These are phyloP conservation scores for Xiphias gladius DNA, from an alignment of 2,113 vertebrate genomes.

Conservation along the genomic window DNA sequence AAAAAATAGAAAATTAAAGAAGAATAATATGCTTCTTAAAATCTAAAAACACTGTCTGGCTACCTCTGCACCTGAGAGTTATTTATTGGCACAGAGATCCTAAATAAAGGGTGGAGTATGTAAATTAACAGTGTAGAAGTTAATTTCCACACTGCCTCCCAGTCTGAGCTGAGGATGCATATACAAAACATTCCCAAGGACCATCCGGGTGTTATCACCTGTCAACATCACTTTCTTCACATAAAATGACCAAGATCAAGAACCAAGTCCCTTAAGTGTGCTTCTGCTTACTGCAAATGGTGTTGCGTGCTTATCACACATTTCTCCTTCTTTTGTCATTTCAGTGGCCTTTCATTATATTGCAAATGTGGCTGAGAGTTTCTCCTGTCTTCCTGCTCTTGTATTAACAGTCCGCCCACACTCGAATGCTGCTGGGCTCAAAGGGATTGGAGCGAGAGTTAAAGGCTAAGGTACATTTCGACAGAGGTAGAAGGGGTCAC, in stretches of 20 bases:
- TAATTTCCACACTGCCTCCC: conserved; percentile 5
- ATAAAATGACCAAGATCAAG: conserved; percentile 37
- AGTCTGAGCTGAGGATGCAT: conserved; percentile 32
- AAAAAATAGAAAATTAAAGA: neutral
- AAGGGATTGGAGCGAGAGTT: conserved; percentile 1
- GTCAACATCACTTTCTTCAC: conserved; percentile 69
- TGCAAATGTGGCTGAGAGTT: neutral
- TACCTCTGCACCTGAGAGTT: neutral
- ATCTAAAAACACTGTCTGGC: neutral
- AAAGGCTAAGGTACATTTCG: conserved; percentile 39
- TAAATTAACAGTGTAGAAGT: too few relatives aligned
- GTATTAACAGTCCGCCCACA: neutral
- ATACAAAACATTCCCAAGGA: conserved; percentile 57
- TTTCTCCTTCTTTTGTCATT: conserved; percentile 27
- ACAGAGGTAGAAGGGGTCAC: conserved; percentile 30
- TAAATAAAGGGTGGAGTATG: too few relatives aligned
- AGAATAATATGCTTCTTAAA: conserved; percentile 3
- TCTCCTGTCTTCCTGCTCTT: neutral
- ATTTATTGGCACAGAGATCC: neutral
- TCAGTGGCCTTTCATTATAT: conserved; percentile 16
- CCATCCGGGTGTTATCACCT: conserved; percentile 73
- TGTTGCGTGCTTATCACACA: conserved; percentile 66
- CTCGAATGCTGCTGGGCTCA: neutral
- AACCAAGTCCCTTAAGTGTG: conserved; percentile 58
- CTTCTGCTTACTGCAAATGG: conserved; percentile 45